Percentiles rank a stretch among this genome's conserved stretches.
Evolutionary conservation across 2,797 vertebrate species (phyloP).

Genomic region (Acipenser transmontanus): DNA sequence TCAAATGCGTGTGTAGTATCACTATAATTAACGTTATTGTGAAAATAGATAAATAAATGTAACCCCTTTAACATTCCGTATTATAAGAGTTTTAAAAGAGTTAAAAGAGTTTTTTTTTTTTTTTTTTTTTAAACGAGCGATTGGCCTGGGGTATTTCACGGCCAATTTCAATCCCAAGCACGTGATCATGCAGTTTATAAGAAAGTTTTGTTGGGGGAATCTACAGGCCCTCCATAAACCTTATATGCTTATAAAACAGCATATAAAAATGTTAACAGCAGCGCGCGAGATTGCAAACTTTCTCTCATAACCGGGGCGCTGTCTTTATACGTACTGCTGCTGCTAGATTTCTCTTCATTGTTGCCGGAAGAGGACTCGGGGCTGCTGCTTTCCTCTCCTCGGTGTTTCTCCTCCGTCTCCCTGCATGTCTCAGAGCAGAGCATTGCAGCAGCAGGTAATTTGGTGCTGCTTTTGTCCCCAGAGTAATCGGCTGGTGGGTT

Average conservation of each 20-base stretch:
- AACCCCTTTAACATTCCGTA: neutral
- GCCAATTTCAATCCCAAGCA: conserved; percentile 97
- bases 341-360: conserved; percentile 87
- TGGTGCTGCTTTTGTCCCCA: conserved; percentile 71
- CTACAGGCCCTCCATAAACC: conserved; percentile 97
- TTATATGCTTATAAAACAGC: conserved; percentile 98
- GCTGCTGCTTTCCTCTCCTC: conserved; percentile 86
- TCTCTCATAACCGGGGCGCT: conserved; percentile 75
- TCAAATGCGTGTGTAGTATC: too few relatives aligned
- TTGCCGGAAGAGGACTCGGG: conserved; percentile 89
- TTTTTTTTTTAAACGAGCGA: conserved; percentile 53
- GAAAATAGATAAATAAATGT: too few relatives aligned
- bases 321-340: conserved; percentile 90
- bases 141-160: conserved; percentile 84
- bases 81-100: conserved; percentile 3
- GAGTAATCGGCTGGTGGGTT: conserved; percentile 64
- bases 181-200: conserved; percentile 96
- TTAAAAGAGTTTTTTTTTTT: conserved; percentile 20
- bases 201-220: conserved; percentile 96
- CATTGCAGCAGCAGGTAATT: conserved; percentile 53
- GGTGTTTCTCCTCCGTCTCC: conserved; percentile 69
- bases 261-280: conserved; percentile 97
- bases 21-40: too few relatives aligned
- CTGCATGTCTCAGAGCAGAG: conserved; percentile 67
- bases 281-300: conserved; percentile 77